Evolutionary conservation across 2,888 invertebrate genomes (phyloP), one percentile per base, ranked within the genome.

Genomic region (Brachycybe producta): DNA sequence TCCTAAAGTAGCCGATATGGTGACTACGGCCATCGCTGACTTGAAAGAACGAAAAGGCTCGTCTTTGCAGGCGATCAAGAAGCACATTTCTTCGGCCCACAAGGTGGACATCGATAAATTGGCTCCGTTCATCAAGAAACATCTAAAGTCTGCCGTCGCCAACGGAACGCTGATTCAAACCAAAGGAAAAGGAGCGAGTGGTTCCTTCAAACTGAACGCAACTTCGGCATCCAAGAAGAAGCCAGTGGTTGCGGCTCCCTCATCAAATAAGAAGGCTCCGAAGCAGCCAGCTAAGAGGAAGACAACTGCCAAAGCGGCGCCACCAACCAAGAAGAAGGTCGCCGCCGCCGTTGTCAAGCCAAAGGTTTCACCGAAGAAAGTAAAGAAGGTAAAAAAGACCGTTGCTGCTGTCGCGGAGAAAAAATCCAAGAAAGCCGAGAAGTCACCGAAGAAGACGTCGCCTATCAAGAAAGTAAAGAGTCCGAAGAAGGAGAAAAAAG

Each of bases 81-180:
- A 79, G 60, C 79, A 75, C 62, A 72, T 80, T 42, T 65, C 70
- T 8, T 66, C 70, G 23, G 74, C 71, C 51, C 77, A 78, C 70
- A 74, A 74, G 52, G 68, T 76, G 5, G 77, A 78, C 60, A 68
- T 71, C 1, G 74, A 74, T 52, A 77, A 75, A 58, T 61, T 74
- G 40, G 69, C 73, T 1, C 71, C 71, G 2, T 76, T 72, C 64
- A 78, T 80, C 57, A 75, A 72, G 55, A 75, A 73, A 52, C 76
- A 73, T 57, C 58, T 78, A 54, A 77, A 75, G 61, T 61, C 65
- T n/a, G 75, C 75, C 17, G 73, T 79, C n/a, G 67, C 65, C 1
- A 67, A 68, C 36, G 65, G 64, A 2, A 52, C 52, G 23, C 55
- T 67, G 2, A 58, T 63, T 15, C 65, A 62, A 46, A 59, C 58